Evolutionary conservation across 2,888 invertebrate species (phyloP), one percentile per base, ranked within the genome.

Genomic region (Polylopha cassiicola): DNA sequence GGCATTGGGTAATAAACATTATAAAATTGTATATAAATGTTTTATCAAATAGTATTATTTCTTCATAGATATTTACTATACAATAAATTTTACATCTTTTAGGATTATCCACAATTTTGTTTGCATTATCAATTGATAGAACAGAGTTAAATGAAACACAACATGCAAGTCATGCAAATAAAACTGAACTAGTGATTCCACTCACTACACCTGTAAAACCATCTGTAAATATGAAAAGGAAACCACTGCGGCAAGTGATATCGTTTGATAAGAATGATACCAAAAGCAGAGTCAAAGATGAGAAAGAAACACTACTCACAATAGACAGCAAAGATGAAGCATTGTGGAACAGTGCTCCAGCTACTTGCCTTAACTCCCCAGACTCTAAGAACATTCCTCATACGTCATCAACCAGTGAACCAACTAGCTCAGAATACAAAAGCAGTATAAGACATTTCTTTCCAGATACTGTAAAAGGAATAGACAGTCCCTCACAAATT

Each of bases 111-210:
- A 91, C 95, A 34, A 93, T 98, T 63, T 86, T 98, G 50, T 98
- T 98, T 85, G 98, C 98, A 11, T 90, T 98, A 65, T 92, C 91
- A 61, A 93, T 97, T 44, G 97, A 98, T 81, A 94, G 94, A 73
- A 87, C 91, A 15, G 94, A 95, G 65, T 86, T 95, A 38, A 94
- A 92, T 75, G 86, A 88, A 71, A 85, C 78, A 70, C 77, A 78
- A 54, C 87, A 75, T 62, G 70, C 64, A 38, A 82, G 58, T 60
- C 87, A 78, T 57, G 73, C 73, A 11, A 79, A 66, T 45, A 80
- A 78, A 72, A 65, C 86, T 31, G 89, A 94, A 65, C 92, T 91
- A 34, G 89, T 94, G 23, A 93, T 95, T 60, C 88, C 90, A 45
- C 86, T 91, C 8, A 89, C 90, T 1, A 75, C 88, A 47, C 89